Percentiles rank a stretch among this genome's conserved stretches.
Evolutionary conservation across 2,797 vertebrate genomes (phyloP).

Genomic region (Sus cebifrons): DNA sequence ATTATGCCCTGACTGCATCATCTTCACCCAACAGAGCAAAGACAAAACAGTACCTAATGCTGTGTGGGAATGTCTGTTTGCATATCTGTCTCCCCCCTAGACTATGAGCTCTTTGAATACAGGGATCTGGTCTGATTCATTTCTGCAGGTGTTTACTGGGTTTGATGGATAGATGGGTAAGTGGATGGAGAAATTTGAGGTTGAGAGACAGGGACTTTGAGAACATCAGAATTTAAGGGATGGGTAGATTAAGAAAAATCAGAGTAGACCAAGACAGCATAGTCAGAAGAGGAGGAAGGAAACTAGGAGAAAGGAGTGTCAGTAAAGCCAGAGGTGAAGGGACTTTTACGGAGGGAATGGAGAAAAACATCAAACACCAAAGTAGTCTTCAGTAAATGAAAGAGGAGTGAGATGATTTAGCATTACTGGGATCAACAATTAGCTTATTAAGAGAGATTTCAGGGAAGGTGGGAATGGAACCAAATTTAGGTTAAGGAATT

Average conservation of each 20-base stretch:
- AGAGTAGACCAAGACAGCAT: neutral
- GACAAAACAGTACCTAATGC: neutral
- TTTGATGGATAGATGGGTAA: neutral
- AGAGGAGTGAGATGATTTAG: neutral
- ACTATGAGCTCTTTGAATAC: neutral
- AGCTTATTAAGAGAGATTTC: neutral
- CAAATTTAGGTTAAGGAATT: neutral
- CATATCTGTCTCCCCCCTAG: neutral
- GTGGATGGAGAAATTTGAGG: conserved; percentile 6
- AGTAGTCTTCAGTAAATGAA: conserved; percentile 53
- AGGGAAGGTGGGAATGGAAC: neutral
- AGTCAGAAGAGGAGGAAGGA: conserved; percentile 5
- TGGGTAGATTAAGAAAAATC: neutral
- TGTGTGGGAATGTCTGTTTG: neutral
- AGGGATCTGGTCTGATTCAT: neutral
- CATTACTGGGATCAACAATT: neutral
- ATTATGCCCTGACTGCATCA: neutral
- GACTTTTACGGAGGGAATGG: conserved; percentile 5
- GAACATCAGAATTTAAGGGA: conserved; percentile 27
- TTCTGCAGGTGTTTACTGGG: neutral
- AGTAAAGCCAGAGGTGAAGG: neutral
- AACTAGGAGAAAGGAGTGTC: neutral
- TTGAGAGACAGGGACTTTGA: conserved; percentile 23
- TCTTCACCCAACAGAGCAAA: neutral
- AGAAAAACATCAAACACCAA: neutral